A percentile compares a stretch with the other conserved stretches of the same genome.
Conservation (phyloP, 2,797 vertebrate genomes). For the Leptoclinus maculatus region DNA sequence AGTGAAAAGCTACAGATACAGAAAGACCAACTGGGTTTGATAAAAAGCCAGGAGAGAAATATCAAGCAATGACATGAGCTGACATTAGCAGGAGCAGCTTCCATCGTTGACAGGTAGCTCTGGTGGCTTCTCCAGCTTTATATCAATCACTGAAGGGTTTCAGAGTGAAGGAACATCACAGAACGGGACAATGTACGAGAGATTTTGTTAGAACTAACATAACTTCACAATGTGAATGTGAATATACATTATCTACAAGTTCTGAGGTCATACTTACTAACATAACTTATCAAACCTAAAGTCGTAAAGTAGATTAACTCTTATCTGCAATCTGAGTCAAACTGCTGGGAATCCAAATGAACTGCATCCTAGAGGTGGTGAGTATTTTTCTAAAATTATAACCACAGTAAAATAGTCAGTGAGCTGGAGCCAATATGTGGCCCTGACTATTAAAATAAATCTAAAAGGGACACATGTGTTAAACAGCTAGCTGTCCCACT, state of each 20-base stretch:
- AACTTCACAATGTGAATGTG: background rate
- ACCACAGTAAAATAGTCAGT: background rate
- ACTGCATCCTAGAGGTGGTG: background rate
- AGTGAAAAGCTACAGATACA: constrained; percentile 72
- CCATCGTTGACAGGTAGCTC: constrained; percentile 94
- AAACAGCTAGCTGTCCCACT: constrained; percentile 32
- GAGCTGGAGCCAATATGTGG: background rate
- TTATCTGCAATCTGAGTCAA: no score
- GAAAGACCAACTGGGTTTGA: constrained; percentile 68
- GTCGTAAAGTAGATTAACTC: background rate
- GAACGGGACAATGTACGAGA: background rate
- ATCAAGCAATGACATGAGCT: constrained; percentile 23
- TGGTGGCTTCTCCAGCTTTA: constrained; percentile 96
- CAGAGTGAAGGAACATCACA: constrained; percentile 83
- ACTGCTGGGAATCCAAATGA: background rate
- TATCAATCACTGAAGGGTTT: constrained; percentile 93
- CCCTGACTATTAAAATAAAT: constrained; percentile 18
- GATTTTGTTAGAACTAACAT: background rate
- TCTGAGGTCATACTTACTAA: background rate
- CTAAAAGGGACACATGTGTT: constrained; percentile 9
- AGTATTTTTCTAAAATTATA: background rate
- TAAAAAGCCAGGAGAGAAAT: constrained; percentile 54
- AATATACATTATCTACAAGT: background rate
- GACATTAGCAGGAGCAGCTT: constrained; percentile 95
- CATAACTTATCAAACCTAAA: background rate